Evolutionary conservation across 2,888 invertebrate genomes (phyloP), one percentile per base, ranked within the genome.

Genomic region (Trachelus tabidus): DNA sequence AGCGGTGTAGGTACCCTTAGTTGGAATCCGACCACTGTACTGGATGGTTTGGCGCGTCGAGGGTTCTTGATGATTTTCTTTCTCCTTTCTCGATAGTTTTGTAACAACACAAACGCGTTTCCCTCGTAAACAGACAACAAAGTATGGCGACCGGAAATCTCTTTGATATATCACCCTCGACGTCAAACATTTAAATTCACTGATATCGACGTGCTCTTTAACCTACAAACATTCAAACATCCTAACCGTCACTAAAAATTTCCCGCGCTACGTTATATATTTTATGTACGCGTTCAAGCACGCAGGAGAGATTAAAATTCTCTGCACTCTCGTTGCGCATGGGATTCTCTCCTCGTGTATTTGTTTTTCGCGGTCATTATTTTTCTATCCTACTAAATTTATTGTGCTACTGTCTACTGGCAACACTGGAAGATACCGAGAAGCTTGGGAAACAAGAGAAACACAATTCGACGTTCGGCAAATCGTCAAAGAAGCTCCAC

Each of bases 1-100:
- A 56, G 56, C 56, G 56, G 40, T 34, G 68, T 34, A 68, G 75
- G 73, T 76, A 78, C 82, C 83, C 81, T 84, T 83, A 83, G 84
- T 83, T 83, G 40, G 78, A 81, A 81, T 76, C 81, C 80, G 80
- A 80, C 81, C 77, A 81, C 80, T 83, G 82, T 15, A 71, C 71
- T 12, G 56, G 23, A 77, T 79, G 82, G 77, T 73, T 76, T 68
- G 81, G 80, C 79, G 79, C 75, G 40, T 73, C 23, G 71, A 78
- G 74, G 79, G 81, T 78, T 77, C 79, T 80, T 80, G 73, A 37
- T 34, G 33, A 37, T 69, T 76, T 73, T 76, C 76, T 78, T 71
- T 68, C 76, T 40, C 34, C 37, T 12, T 12, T 40, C 68, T 35
- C 35, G 69, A 77, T 77, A 73, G 71, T 75, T 75, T n/a, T 9